phyloP scores from a whole-genome alignment of 2,888 invertebrate genomes.

The Noctua janthe region DNA sequence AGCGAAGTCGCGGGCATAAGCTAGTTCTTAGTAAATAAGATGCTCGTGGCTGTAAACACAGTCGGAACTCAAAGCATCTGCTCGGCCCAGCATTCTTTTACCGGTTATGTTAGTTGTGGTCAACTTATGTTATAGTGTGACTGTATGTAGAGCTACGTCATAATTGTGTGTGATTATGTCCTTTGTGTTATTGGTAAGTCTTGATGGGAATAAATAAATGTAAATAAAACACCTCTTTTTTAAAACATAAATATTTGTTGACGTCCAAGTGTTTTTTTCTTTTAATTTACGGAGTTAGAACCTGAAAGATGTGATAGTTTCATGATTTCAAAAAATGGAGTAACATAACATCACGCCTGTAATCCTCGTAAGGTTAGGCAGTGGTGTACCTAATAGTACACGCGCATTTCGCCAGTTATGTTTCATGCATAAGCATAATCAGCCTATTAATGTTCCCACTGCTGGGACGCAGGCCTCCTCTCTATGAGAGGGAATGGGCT shows the following conservation, averaged over 20 bases:
- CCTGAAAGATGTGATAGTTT: neutral
- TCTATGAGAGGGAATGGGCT: no score
- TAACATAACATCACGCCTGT: neutral
- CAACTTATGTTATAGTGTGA: neutral
- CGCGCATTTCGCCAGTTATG: neutral
- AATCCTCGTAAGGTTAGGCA: neutral
- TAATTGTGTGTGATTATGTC: neutral
- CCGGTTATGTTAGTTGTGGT: constrained; percentile 25
- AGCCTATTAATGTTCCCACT: no score
- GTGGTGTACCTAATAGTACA: neutral
- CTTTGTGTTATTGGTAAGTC: neutral
- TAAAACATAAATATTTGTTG: neutral
- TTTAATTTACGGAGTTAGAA: neutral
- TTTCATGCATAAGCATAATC: no score
- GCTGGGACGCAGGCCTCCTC: no score
- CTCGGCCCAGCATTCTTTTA: constrained; percentile 33
- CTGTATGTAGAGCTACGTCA: constrained; percentile 15
- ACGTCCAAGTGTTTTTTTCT: neutral
- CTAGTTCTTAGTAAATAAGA: constrained; percentile 11
- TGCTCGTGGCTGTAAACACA: constrained; percentile 6
- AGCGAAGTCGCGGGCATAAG: no score
- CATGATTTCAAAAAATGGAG: neutral
- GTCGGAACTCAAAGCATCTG: constrained; percentile 34
- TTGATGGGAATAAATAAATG: neutral
- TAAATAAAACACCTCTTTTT: neutral